Evolutionary conservation across 1,140 invertebrate species (phyloP).

Genomic region (Ephestia elutella): DNA sequence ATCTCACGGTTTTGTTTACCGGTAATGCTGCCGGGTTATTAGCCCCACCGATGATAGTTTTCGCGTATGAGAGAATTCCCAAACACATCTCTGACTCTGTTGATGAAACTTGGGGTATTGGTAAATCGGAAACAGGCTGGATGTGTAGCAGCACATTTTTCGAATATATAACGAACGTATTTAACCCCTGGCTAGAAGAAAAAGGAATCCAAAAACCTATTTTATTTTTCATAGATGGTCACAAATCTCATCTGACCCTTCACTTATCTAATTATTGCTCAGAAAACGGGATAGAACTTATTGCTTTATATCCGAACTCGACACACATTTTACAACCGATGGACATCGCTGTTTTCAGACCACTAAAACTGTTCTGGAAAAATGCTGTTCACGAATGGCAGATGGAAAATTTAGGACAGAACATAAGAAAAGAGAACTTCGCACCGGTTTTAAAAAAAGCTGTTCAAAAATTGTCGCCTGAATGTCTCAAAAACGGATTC

Average conservation of each 20-base stretch:
- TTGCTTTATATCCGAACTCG: slow-evolving; percentile 57
- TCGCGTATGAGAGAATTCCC: slow-evolving; percentile 11
- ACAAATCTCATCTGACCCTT: slow-evolving; percentile 41
- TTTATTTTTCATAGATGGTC: slow-evolving; percentile 51
- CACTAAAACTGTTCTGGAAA: slow-evolving; percentile 19
- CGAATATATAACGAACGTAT: slow-evolving; percentile 30
- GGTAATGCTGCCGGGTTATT: slow-evolving; percentile 4
- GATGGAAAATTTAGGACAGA: no score
- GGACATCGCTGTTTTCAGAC: slow-evolving; percentile 40
- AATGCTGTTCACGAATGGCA: slow-evolving; percentile 19
- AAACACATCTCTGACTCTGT: slow-evolving; percentile 9
- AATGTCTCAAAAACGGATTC: no score
- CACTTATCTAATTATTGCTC: slow-evolving; percentile 39
- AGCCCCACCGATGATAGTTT: slow-evolving; percentile 11
- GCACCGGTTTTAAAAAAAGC: no score
- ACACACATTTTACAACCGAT: slow-evolving; percentile 64
- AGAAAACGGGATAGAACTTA: slow-evolving; percentile 33
- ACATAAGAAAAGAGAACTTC: no score
- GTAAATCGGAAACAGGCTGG: slow-evolving; percentile 36
- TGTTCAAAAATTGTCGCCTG: no score
- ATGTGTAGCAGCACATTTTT: slow-evolving; percentile 49
- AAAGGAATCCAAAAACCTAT: neutral
- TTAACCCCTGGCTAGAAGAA: slow-evolving; percentile 8
- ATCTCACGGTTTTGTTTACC: slow-evolving; percentile 8
- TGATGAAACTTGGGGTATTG: slow-evolving; percentile 41